Percentiles rank a stretch among this genome's conserved stretches.
These are phyloP conservation scores for Temnothorax ravouxi DNA, from an alignment of 2,888 invertebrate genomes.

Conservation along the genomic window DNA sequence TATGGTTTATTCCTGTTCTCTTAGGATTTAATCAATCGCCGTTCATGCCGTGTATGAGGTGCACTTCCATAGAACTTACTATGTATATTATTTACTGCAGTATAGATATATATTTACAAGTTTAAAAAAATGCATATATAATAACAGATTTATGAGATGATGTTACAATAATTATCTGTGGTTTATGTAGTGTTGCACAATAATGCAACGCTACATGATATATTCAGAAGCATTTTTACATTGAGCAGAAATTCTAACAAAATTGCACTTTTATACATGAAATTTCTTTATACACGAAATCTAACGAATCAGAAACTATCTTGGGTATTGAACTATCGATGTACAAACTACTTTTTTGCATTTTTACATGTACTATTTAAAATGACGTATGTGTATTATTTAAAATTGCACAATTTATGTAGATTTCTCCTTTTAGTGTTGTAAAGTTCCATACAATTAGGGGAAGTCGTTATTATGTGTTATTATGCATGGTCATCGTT, in stretches of 20 bases:
- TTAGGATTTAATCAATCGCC: conserved; percentile 7
- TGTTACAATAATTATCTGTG: conserved; percentile 30
- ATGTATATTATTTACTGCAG: conserved; percentile 52
- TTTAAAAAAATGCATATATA: conserved; percentile 27
- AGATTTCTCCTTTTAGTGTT: conserved; percentile 10
- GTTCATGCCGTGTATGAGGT: neutral
- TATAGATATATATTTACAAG: conserved; percentile 67
- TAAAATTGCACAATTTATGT: conserved; percentile 9
- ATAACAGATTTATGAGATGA: conserved; percentile 18
- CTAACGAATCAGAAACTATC: neutral
- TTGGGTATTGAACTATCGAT: neutral
- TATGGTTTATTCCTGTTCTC: conserved; percentile 9
- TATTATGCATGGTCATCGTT: conserved; percentile 60
- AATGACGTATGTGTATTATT: conserved; percentile 15
- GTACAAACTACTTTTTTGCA: neutral
- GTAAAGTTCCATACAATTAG: neutral
- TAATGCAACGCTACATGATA: neutral
- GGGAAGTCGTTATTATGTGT: conserved; percentile 41
- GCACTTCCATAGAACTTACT: conserved; percentile 38
- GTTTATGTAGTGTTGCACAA: conserved; percentile 9
- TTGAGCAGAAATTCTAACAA: neutral
- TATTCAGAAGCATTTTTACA: conserved; percentile 19
- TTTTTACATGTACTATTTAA: conserved; percentile 28
- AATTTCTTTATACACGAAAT: conserved; percentile 23
- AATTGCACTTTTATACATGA: neutral